phyloP scores from a whole-genome alignment of 92 coral and sea anemone genomes.

The Palythoa heliodiscus region DNA sequence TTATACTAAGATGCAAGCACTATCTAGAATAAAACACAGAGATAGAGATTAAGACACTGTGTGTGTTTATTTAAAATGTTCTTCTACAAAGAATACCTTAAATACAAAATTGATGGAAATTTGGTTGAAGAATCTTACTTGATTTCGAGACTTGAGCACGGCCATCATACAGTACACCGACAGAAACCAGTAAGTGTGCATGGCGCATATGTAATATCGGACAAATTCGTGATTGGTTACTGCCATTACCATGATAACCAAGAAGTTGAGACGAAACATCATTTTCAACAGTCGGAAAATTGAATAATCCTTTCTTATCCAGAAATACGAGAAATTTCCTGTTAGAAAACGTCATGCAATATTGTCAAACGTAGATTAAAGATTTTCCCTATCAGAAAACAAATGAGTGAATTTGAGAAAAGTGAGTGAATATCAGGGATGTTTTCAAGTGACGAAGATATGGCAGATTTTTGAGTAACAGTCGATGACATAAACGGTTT shows the following conservation, averaged over 20 bases:
- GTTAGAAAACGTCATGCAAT: background rate
- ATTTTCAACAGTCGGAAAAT: slow-evolving; percentile 91
- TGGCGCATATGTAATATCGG: slow-evolving; percentile 97
- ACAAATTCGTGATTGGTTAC: slow-evolving; percentile 99
- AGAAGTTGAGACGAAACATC: slow-evolving; percentile 98
- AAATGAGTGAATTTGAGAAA: too few relatives aligned
- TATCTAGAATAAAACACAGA: too few relatives aligned
- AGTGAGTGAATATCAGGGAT: too few relatives aligned
- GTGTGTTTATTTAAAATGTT: too few relatives aligned
- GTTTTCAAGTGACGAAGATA: too few relatives aligned
- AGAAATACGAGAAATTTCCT: slow-evolving; percentile 98
- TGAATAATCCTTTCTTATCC: slow-evolving; percentile 92
- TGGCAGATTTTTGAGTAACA: too few relatives aligned
- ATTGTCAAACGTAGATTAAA: background rate
- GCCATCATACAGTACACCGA: slow-evolving; percentile 97
- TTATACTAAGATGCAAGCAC: too few relatives aligned
- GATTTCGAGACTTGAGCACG: slow-evolving; percentile 75
- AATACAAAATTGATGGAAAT: too few relatives aligned
- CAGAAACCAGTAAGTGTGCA: slow-evolving; percentile 99
- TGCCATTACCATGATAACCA: slow-evolving; percentile 99
- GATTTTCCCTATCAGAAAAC: too few relatives aligned
- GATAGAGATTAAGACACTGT: too few relatives aligned
- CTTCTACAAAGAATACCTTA: too few relatives aligned
- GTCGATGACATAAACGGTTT: too few relatives aligned
- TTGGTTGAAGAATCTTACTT: slow-evolving; percentile 51